Evolutionary conservation across 1,140 invertebrate genomes (phyloP).

Genomic region (Diorhabda sublineata): DNA sequence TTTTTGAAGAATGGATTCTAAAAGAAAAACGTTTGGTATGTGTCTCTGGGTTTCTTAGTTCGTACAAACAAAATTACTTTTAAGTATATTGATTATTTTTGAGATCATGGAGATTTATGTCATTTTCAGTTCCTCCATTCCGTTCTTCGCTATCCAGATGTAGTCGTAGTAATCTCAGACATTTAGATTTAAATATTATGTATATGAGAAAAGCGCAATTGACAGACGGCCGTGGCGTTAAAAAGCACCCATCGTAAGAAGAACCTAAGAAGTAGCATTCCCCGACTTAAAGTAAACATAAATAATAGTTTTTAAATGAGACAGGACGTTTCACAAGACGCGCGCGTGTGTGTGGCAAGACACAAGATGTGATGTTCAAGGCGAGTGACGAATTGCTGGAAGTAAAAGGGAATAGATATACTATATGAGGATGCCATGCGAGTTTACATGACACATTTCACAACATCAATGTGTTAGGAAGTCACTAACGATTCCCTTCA

Average conservation of each 20-base stretch:
- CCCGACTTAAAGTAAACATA: conserved; percentile 42
- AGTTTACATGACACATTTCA: conserved; percentile 45
- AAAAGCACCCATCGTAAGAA: background rate
- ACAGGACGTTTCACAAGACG: conserved; percentile 46
- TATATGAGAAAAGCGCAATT: background rate
- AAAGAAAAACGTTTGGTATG: no score
- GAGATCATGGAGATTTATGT: background rate
- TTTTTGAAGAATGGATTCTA: no score
- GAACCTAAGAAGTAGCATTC: conserved; percentile 18
- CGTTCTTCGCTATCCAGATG: background rate
- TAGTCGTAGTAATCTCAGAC: background rate
- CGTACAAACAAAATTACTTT: background rate
- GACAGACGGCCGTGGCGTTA: background rate
- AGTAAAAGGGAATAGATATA: conserved; percentile 21
- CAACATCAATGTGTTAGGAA: conserved; percentile 46
- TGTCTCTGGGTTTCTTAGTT: no score
- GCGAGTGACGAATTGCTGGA: conserved; percentile 46
- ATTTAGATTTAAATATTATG: no score
- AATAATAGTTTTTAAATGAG: conserved; percentile 53
- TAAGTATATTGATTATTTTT: background rate
- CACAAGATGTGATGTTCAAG: conserved; percentile 43
- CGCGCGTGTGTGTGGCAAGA: conserved; percentile 44
- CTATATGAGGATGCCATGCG: conserved; percentile 31
- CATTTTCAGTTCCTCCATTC: background rate
- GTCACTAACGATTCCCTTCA: conserved; percentile 38